Conservation (phyloP, 2,888 invertebrate species). For the Synergus gifuensis region DNA sequence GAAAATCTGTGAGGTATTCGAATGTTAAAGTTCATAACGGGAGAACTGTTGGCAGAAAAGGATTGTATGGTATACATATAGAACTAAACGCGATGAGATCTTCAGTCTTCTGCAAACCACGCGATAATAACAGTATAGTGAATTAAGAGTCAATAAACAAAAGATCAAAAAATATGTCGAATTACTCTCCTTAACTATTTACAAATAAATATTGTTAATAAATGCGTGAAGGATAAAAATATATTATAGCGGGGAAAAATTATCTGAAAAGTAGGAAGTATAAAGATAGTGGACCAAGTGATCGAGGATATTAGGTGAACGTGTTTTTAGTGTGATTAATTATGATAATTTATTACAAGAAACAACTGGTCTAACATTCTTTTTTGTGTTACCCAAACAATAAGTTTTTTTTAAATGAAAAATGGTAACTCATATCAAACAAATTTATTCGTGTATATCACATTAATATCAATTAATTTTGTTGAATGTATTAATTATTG, state of each 20-base stretch:
- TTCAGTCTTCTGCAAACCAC: background rate
- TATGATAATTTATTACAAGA: background rate
- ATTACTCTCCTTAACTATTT: background rate
- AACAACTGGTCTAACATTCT: background rate
- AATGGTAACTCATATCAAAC: background rate
- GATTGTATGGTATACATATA: background rate
- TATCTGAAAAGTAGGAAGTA: background rate
- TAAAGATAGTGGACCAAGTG: background rate
- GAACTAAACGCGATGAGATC: background rate
- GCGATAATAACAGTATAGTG: background rate
- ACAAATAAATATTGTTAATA: background rate
- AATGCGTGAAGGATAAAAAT: background rate
- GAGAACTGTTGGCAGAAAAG: background rate
- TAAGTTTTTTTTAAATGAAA: background rate
- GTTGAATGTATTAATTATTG: too few species aligned
- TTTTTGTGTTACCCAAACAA: background rate
- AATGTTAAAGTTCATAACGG: background rate
- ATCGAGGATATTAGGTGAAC: background rate
- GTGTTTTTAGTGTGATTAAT: background rate
- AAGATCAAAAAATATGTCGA: background rate
- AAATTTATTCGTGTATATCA: too few species aligned
- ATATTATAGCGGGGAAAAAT: background rate
- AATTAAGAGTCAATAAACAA: background rate
- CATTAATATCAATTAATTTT: too few species aligned
- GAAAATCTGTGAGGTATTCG: background rate